Evolutionary conservation across 2,797 vertebrate genomes (phyloP), one percentile per base, ranked within the genome.

Genomic region (Sardinella longiceps): DNA sequence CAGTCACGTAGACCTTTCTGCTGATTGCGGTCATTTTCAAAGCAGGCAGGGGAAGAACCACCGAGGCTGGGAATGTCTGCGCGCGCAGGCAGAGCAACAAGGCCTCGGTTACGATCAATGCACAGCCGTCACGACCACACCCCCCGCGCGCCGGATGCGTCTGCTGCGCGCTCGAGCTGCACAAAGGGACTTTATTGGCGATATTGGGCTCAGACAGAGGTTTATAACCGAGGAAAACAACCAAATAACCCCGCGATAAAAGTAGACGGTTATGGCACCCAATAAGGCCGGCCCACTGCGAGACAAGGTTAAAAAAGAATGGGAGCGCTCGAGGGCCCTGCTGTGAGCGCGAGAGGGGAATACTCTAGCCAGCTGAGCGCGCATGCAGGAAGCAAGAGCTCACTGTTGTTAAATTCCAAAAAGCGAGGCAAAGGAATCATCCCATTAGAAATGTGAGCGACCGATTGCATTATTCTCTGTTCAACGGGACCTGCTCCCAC

Each of bases 81-180:
- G 87, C 81, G 87, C 81, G 86, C 81, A 82, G 43, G 86, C 82
- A 92, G 89, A 86, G 92, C 93, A 92, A 95, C 98, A 98, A 98
- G 97, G 96, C 98, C 98, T 98, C 96, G 97, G 97, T 98, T 98
- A 98, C 91, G 98, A 98, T 96, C 98, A 98, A 96, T 96, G 96
- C 96, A 97, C 95, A 89, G 86, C 91, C 90, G 90, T 93, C 90
- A 90, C 88, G 89, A 88, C 93, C 91, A 91, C 87, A 89, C 90
- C 88, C 82, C 88, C 88, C 70, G 20, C 70, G 30, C 58, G 87
- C 94, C 94, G 93, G 93, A 95, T 95, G 92, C 91, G 94, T 95
- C 94, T 94, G 94, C 92, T 89, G 90, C 20, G 70, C 84, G 87
- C 89, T 90, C 91, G 84, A 94, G 91, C 92, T 93, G 91, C 88